phyloP scores from a whole-genome alignment of 2,888 invertebrate species.

The Chrysotoxum bicinctum region DNA sequence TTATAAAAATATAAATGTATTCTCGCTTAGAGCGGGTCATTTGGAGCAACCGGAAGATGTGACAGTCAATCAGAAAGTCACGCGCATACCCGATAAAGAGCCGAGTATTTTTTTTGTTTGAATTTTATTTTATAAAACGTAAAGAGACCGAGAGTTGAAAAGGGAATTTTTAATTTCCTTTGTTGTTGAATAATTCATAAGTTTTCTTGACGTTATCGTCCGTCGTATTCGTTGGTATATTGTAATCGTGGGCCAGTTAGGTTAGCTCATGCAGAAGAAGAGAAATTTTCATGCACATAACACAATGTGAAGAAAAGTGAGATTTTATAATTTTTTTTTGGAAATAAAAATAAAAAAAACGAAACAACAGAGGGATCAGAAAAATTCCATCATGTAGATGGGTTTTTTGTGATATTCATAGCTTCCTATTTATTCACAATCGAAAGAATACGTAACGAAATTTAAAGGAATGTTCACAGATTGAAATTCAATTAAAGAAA shows the following conservation, averaged over 20 bases:
- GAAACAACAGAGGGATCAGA: not conserved
- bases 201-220: constrained; percentile 26
- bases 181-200: constrained; percentile 67
- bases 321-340: constrained; percentile 20
- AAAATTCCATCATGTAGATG: not conserved
- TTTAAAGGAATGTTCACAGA: not conserved
- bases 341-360: constrained; percentile 3
- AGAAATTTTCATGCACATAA: constrained; percentile 59
- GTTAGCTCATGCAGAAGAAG: constrained; percentile 41
- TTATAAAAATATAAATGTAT: constrained; percentile 4
- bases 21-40: constrained; percentile 12
- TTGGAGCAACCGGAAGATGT: constrained; percentile 44
- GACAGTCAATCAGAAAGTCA: constrained; percentile 50
- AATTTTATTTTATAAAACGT: not conserved
- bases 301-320: constrained; percentile 41
- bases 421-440: not conserved
- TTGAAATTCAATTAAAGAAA: too few relatives aligned
- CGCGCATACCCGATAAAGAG: constrained; percentile 29
- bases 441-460: not conserved
- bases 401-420: not conserved
- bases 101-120: not conserved
- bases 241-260: constrained; percentile 2
- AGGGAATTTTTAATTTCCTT: constrained; percentile 69
- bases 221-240: not conserved
- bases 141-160: constrained; percentile 29